These are phyloP conservation scores for Morone chrysops DNA, from an alignment of 2,113 vertebrate species.

Conservation along the genomic window DNA sequence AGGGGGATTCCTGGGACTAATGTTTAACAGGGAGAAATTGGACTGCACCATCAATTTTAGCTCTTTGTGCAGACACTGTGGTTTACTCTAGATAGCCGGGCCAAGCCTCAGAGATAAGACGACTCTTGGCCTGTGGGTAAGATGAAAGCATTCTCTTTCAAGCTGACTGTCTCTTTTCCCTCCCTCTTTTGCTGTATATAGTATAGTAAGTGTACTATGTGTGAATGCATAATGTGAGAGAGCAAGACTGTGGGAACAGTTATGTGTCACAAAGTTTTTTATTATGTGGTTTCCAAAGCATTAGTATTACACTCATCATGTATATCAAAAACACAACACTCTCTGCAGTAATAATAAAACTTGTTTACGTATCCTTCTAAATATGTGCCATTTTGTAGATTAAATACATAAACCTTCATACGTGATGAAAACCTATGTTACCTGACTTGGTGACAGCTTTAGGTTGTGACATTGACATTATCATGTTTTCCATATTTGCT, in stretches of 20 bases:
- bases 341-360: not conserved
- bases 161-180: constrained; percentile 29
- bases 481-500: constrained; percentile 49
- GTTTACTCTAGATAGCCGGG: constrained; percentile 75
- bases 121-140: constrained; percentile 66
- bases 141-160: constrained; percentile 74
- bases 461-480: constrained; percentile 51
- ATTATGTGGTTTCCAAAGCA: not conserved
- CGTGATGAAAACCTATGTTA: constrained; percentile 43
- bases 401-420: constrained; percentile 48
- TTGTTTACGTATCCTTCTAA: constrained; percentile 29
- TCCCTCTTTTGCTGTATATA: not conserved
- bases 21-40: constrained; percentile 75
- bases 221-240: constrained; percentile 10
- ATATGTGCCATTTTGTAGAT: constrained; percentile 26
- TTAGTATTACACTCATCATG: constrained; percentile 21
- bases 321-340: not conserved
- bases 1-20: constrained; percentile 78
- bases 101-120: constrained; percentile 74
- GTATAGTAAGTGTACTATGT: not conserved
- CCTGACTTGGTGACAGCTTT: constrained; percentile 41
- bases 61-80: constrained; percentile 69
- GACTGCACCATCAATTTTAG: constrained; percentile 69
- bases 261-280: not conserved
- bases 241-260: not conserved